Conservation (phyloP, 2,888 invertebrate species). For the Xanthia togata region DNA sequence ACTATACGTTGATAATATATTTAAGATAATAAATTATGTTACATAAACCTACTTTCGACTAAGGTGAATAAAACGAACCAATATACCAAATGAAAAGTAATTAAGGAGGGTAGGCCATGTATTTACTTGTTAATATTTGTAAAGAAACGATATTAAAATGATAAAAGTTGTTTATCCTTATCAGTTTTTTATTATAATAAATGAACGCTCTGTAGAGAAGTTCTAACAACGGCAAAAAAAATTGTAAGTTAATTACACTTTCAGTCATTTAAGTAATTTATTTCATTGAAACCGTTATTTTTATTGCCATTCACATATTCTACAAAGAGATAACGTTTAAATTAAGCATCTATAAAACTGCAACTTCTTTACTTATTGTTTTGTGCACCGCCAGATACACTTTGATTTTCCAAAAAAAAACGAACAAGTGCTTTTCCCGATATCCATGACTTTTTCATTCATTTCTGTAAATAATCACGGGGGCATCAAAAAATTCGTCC, state of each 20-base stretch:
- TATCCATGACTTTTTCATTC: neutral
- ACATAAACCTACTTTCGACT: neutral
- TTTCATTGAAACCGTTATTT: neutral
- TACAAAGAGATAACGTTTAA: neutral
- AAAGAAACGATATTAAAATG: constrained; percentile 1
- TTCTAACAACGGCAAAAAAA: constrained; percentile 9
- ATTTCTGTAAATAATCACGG: neutral
- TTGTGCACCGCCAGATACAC: neutral
- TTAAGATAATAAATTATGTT: neutral
- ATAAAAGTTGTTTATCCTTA: constrained; percentile 27
- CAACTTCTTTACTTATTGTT: neutral
- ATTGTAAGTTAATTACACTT: constrained; percentile 4
- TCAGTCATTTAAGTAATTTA: neutral
- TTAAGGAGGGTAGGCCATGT: neutral
- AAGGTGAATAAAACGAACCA: neutral
- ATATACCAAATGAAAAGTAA: constrained; percentile 1
- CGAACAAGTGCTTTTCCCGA: neutral
- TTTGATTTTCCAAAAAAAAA: neutral
- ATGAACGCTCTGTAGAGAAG: neutral
- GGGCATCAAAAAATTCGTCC: too few species aligned
- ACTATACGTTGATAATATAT: neutral
- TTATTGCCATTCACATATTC: constrained; percentile 6
- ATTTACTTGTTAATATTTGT: neutral
- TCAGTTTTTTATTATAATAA: neutral
- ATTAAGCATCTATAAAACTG: neutral